Base-by-base conservation (phyloP, 2,888 invertebrate genomes). In the Teleiodes luculella region DNA sequence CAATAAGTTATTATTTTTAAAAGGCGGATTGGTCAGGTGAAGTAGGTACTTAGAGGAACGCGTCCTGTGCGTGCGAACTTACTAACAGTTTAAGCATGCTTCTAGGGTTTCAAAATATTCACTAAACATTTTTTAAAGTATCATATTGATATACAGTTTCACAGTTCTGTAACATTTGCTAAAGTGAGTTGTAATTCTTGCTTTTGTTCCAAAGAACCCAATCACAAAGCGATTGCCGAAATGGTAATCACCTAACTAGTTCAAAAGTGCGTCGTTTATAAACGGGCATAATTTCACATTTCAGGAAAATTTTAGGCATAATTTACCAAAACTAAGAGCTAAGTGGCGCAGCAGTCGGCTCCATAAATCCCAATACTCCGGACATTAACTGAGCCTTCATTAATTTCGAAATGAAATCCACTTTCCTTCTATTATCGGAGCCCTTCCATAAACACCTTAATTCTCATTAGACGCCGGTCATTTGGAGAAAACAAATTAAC, bases 401-500 rank as follows among this genome's bases (percentile, higher is more conserved):
- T 78, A 72, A 80, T 78, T 73, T 70, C 68, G 72, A 75, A 82
- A 80, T 80, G 76, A 76, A 83, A 83, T 80, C 70, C 74, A 83
- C 71, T 77, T 74, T 66, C 67, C 70, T 71, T 69, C 72, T 71
- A 78, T 76, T 78, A 78, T 73, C 72, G 78, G 66, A 63, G 64
- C 66, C 74, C 68, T 70, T 78, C 76, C 72, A 84, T 83, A 83
- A 86, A 83, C 85, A 87, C 86, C 85, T 86, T 83, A 78, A 81
- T 81, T 83, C 83, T 80, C 75, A 80, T 83, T 82, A 80, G 78
- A 73, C 71, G 71, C 66, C 76, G 82, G 78, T 78, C 83, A 84
- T 86, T 85, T 78, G 74, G 75, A 70, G 71, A 79, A 83, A 84
- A 85, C 83, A 83, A 87, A 84, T 87, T 81, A 82, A 80, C 78